Evolutionary conservation across 1,140 invertebrate genomes (phyloP), one percentile per base, ranked within the genome.

Genomic region (Reticulitermes speratus): DNA sequence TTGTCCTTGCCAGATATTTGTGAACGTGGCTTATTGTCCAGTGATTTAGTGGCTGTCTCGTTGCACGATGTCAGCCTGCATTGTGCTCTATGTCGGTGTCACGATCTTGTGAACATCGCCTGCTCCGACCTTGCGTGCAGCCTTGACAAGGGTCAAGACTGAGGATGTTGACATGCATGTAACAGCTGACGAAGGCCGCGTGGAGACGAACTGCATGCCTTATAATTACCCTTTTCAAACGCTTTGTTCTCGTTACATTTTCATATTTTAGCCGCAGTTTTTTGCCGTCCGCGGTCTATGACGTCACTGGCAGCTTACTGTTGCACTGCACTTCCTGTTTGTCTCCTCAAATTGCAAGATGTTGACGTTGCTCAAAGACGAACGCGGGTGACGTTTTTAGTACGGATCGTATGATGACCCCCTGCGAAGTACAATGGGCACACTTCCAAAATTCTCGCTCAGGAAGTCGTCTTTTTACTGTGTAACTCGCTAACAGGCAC

Each of bases 111-210:
- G 52, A 55, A 19, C 3, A 55, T 55, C 19, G 19, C 19, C 52
- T 55, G 19, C 0, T 55, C 2, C 19, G 52, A 55, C 52, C 52
- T 55, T 55, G 52, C 0, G 19, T 21, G 52, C 52, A 21, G 19
- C 19, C 52, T 55, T 55, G 52, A 30, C 25, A 25, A 75, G 65
- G 65, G 25, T 30, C 65, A 75, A 75, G 65, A 25, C 65, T 75
- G n/a, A 75, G 65, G 65, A 25, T 75, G 65, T 75, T 75, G 65
- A 75, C 65, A 75, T 30, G 65, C 65, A 75, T 3, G 65, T 75
- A 75, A 84, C 83, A 84, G 83, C 83, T 84, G 83, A 45, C 2
- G 83, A 84, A 84, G 83, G 83, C n/a, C 83, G 83, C 44, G 12
- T 44, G 12, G 32, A 84, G 83, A 84, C 3, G 32, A 84, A 44